Conservation (phyloP, 2,888 invertebrate genomes). For the Thyatira batis region DNA sequence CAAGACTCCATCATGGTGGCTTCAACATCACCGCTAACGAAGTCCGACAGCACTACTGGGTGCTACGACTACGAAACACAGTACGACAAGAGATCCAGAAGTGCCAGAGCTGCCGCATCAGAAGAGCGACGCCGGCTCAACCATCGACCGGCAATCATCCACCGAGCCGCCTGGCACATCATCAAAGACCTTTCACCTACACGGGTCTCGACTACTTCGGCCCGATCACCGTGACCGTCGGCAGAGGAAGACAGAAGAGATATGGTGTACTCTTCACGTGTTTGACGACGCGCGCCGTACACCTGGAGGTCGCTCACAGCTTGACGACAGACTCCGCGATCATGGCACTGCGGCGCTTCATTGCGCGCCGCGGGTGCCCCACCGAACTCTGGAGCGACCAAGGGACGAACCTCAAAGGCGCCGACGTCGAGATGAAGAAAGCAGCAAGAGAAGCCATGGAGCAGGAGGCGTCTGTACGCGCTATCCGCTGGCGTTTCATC, state of each 20-base stretch:
- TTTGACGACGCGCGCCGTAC: slow-evolving; percentile 1
- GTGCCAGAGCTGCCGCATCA: slow-evolving; percentile 8
- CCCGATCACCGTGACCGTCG: too few species aligned
- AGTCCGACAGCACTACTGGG: too few species aligned
- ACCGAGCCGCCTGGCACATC: slow-evolving; percentile 1
- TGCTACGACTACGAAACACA: too few species aligned
- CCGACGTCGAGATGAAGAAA: background rate
- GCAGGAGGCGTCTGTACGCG: background rate
- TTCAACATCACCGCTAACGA: background rate
- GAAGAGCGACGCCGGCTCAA: background rate
- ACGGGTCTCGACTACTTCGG: background rate
- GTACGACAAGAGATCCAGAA: too few species aligned
- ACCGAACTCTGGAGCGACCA: slow-evolving; percentile 12
- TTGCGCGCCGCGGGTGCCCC: slow-evolving; percentile 12
- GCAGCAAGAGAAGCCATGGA: background rate
- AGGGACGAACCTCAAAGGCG: slow-evolving; percentile 13
- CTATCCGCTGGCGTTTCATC: slow-evolving; percentile 7
- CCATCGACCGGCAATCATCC: slow-evolving; percentile 6
- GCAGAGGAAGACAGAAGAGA: background rate
- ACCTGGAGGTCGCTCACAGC: slow-evolving; percentile 9
- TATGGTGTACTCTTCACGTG: background rate
- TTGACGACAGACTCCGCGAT: slow-evolving; percentile 8
- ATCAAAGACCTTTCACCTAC: slow-evolving; percentile 1
- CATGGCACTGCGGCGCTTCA: slow-evolving; percentile 10
- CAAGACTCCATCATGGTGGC: background rate